Evolutionary conservation across 1,140 invertebrate species (phyloP).

Genomic region (Lordiphosa mommai): DNA sequence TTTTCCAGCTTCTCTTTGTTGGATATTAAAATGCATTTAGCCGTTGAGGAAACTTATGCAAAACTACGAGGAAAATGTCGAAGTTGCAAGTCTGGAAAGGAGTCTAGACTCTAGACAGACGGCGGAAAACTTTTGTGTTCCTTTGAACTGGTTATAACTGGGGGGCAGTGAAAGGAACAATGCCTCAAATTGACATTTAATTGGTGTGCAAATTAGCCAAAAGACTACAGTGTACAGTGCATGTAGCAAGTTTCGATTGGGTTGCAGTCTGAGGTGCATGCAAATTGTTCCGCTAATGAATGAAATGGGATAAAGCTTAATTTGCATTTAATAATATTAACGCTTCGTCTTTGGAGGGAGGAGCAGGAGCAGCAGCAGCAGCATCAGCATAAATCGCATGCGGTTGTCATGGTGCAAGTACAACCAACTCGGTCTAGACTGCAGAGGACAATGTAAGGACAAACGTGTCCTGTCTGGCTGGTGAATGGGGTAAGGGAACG

Average conservation of each 20-base stretch:
- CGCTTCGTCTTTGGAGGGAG: constrained; percentile 23
- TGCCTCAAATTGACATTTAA: constrained; percentile 78
- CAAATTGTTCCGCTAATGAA: constrained; percentile 72
- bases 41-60: constrained; percentile 57
- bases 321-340: constrained; percentile 78
- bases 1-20: constrained; percentile 24
- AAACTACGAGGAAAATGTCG: constrained; percentile 47
- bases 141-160: constrained; percentile 5
- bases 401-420: constrained; percentile 58
- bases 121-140: constrained; percentile 45
- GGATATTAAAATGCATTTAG: constrained; percentile 71
- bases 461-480: constrained; percentile 66
- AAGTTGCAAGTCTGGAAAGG: constrained; percentile 27
- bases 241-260: constrained; percentile 10
- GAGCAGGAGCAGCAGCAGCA: constrained; percentile 14
- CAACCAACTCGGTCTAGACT: constrained; percentile 15
- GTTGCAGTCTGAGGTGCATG: constrained; percentile 25
- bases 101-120: constrained; percentile 34
- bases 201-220: constrained; percentile 77
- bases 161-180: constrained; percentile 36
- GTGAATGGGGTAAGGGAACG: neutral
- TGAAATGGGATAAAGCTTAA: constrained; percentile 76
- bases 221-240: constrained; percentile 16
- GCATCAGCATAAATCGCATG: constrained; percentile 67
- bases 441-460: constrained; percentile 74